Percentiles rank a stretch among this genome's conserved stretches.
Evolutionary conservation across 1,140 invertebrate species (phyloP).

Genomic region (Delia radicum): DNA sequence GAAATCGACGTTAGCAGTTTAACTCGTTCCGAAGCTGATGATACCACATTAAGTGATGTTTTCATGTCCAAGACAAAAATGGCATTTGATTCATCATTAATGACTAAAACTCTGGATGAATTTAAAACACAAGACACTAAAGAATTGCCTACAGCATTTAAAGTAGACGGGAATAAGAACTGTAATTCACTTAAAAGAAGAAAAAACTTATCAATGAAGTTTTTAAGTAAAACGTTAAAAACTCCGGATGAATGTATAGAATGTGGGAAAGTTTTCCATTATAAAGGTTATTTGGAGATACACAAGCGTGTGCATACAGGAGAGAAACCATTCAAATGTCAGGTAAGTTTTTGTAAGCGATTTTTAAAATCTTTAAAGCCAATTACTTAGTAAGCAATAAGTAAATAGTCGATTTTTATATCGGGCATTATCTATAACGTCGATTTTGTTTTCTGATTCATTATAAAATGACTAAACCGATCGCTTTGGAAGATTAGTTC

Average conservation of each 20-base stretch:
- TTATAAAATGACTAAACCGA: too few species aligned
- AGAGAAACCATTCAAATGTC: constrained; percentile 28
- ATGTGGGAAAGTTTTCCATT: constrained; percentile 26
- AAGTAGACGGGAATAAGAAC: too few species aligned
- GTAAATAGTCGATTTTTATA: too few species aligned
- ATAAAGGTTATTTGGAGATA: constrained; percentile 18
- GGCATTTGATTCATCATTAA: background rate
- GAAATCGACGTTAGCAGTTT: constrained; percentile 32
- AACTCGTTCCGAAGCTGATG: constrained; percentile 28
- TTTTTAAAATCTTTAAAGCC: too few species aligned
- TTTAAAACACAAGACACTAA: background rate
- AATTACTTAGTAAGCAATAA: too few species aligned
- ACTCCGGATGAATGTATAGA: constrained; percentile 19
- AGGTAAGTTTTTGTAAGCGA: constrained; percentile 24
- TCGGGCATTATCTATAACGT: too few species aligned
- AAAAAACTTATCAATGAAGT: background rate
- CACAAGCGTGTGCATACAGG: constrained; percentile 23
- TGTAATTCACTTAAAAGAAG: background rate
- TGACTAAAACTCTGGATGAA: background rate
- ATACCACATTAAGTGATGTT: constrained; percentile 26
- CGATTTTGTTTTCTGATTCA: too few species aligned
- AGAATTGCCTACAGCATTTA: background rate
- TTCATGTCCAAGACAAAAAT: background rate
- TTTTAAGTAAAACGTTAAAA: constrained; percentile 6
- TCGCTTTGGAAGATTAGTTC: too few species aligned